Conservation (phyloP, 2,797 vertebrate species). For the Pangasius mekongensis region DNA sequence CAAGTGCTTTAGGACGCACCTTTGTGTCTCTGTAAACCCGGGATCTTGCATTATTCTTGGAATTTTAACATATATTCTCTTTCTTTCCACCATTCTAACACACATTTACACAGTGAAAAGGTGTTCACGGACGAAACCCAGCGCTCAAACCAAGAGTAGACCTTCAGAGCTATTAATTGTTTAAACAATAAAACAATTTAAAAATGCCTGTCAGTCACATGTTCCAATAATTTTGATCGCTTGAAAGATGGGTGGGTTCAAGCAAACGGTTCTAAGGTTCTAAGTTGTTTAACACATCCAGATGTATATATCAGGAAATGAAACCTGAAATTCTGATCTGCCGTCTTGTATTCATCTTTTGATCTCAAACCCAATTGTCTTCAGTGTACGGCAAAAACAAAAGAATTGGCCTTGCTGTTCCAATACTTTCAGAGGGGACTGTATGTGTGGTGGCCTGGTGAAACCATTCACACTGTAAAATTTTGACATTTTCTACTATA, state of each 20-base stretch:
- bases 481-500: background rate
- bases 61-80: background rate
- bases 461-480: background rate
- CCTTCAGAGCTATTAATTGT: background rate
- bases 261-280: background rate
- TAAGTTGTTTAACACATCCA: background rate
- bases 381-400: background rate
- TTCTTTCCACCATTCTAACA: constrained; percentile 13
- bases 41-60: constrained; percentile 2
- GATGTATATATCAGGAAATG: background rate
- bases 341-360: background rate
- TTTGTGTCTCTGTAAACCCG: background rate
- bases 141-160: background rate
- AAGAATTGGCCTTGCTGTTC: background rate
- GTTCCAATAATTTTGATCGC: background rate
- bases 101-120: background rate
- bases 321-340: background rate
- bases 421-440: background rate
- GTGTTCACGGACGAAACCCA: background rate
- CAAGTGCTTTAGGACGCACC: background rate
- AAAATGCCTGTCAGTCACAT: too few species aligned
- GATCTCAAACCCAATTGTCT: background rate
- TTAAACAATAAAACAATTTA: background rate
- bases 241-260: background rate
- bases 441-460: background rate